Evolutionary conservation across 1,140 invertebrate genomes (phyloP).

Genomic region (Neodiprion virginianus): DNA sequence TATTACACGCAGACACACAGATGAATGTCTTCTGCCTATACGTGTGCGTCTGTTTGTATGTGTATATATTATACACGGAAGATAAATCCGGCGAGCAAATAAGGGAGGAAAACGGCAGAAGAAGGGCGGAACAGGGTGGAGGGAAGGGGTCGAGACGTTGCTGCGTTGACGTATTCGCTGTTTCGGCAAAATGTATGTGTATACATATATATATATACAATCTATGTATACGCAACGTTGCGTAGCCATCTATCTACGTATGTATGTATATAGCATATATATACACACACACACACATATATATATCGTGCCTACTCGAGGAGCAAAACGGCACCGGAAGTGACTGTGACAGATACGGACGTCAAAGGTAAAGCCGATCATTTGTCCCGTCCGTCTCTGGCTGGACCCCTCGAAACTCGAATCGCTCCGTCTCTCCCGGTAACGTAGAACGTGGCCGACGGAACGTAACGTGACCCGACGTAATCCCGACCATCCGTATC

Average conservation of each 20-base stretch:
- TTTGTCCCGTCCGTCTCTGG: conserved; percentile 36
- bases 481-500: conserved; percentile 44
- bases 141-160: background rate
- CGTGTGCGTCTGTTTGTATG: no score
- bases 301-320: background rate
- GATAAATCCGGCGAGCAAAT: background rate
- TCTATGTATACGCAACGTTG: no score
- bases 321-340: conserved; percentile 24
- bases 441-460: background rate
- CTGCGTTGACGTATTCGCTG: background rate
- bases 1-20: no score
- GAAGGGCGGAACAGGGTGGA: background rate
- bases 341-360: conserved; percentile 39
- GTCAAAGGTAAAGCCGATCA: conserved; percentile 46
- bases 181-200: no score
- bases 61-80: background rate
- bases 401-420: background rate
- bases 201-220: no score
- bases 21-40: no score
- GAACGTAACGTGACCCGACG: conserved; percentile 27
- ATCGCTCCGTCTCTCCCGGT: background rate
- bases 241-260: no score
- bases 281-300: no score
- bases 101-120: background rate
- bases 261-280: no score